phyloP scores from a whole-genome alignment of 2,113 vertebrate species.

The Xiphias gladius region DNA sequence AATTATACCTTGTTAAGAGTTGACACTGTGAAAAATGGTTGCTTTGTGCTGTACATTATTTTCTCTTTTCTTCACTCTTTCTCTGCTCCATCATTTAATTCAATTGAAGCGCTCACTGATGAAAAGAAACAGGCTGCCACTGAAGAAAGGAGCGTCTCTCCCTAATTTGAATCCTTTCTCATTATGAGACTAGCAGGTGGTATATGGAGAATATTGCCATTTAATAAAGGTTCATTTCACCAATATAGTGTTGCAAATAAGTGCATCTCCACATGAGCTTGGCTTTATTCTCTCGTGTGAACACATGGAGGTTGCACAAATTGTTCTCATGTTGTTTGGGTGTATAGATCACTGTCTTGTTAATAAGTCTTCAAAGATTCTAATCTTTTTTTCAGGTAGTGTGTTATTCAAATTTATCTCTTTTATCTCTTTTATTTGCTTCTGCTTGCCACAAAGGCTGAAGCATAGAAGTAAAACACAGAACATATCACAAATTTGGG shows the following conservation, averaged over 20 bases:
- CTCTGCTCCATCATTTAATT: constrained; percentile 51
- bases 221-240: constrained; percentile 80
- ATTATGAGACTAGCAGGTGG: constrained; percentile 78
- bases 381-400: background rate
- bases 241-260: constrained; percentile 55
- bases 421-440: background rate
- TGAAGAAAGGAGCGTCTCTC: constrained; percentile 59
- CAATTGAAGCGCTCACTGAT: constrained; percentile 62
- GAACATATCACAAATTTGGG: background rate
- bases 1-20: constrained; percentile 51
- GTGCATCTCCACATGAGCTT: constrained; percentile 56
- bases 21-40: constrained; percentile 20
- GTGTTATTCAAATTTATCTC: background rate
- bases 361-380: constrained; percentile 1
- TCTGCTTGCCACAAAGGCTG: background rate
- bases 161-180: constrained; percentile 74
- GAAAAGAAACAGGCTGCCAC: constrained; percentile 64
- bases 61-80: constrained; percentile 28
- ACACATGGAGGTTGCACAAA: constrained; percentile 34
- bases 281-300: constrained; percentile 46
- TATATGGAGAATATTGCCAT: constrained; percentile 76
- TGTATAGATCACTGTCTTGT: constrained; percentile 3
- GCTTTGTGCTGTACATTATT: constrained; percentile 46
- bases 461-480: background rate
- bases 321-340: constrained; percentile 6